phyloP scores from a whole-genome alignment of 2,113 vertebrate genomes.

The Terrapene triunguis region DNA sequence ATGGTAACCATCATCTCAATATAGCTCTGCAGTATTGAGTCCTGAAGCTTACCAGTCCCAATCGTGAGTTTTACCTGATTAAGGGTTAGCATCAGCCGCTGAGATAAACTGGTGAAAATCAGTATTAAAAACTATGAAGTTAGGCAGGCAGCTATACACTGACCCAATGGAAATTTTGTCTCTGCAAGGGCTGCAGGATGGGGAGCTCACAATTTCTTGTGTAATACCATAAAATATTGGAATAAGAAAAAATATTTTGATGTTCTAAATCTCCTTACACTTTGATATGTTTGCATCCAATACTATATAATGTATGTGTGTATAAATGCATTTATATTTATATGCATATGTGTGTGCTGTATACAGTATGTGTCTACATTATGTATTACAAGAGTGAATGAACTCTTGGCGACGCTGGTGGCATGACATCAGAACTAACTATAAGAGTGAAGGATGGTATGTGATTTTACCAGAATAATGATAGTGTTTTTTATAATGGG shows the following conservation, averaged over 20 bases:
- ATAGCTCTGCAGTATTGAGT: not conserved
- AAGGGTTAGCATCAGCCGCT: not conserved
- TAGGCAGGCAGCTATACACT: not conserved
- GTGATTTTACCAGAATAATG: not conserved
- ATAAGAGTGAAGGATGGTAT: not conserved
- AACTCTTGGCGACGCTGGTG: not conserved
- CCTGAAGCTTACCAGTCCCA: not conserved
- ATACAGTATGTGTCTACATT: not conserved
- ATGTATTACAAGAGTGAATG: not conserved
- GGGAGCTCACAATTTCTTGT: not conserved
- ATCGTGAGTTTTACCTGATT: not conserved
- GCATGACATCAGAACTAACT: not conserved
- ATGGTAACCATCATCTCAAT: not conserved
- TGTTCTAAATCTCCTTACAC: not conserved
- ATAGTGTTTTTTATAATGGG: not conserved
- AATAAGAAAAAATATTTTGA: not conserved
- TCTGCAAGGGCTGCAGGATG: not conserved
- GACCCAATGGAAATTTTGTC: not conserved
- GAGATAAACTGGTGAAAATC: not conserved
- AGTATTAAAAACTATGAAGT: not conserved
- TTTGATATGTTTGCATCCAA: not conserved
- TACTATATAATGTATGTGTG: not conserved
- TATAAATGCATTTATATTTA: not conserved
- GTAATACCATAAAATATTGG: not conserved
- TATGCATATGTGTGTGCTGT: not conserved